These are phyloP conservation scores for Conistra vaccinii DNA, from an alignment of 2,888 invertebrate species.

Conservation along the genomic window DNA sequence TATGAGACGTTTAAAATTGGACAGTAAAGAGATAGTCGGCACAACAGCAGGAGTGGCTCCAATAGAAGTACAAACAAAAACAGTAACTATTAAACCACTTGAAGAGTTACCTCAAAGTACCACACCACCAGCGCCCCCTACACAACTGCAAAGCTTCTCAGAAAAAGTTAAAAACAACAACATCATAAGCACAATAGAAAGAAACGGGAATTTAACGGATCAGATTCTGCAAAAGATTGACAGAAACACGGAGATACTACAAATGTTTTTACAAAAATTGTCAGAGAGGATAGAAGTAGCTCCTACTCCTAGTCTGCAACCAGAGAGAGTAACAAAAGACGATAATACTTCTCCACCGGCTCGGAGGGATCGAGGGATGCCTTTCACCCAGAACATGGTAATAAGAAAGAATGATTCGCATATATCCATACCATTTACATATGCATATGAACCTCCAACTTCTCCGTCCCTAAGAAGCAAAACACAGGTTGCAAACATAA, in stretches of 20 bases:
- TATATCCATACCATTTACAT: conserved; percentile 74
- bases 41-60: conserved; percentile 54
- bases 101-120: conserved; percentile 25
- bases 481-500: conserved; percentile 66
- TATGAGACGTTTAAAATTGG: conserved; percentile 47
- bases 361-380: conserved; percentile 15
- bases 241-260: conserved; percentile 79
- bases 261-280: conserved; percentile 78
- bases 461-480: conserved; percentile 52
- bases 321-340: neutral
- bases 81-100: conserved; percentile 18
- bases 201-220: conserved; percentile 79
- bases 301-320: neutral
- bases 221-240: conserved; percentile 82
- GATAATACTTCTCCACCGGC: neutral
- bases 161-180: conserved; percentile 59
- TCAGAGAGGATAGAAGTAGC: conserved; percentile 64
- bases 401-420: conserved; percentile 64
- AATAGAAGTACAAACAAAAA: conserved; percentile 43
- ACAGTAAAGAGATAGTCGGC: conserved; percentile 56
- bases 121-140: conserved; percentile 17
- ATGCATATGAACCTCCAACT: conserved; percentile 71
- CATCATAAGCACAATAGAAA: conserved; percentile 73
- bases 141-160: conserved; percentile 21
- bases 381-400: conserved; percentile 27